Conservation (phyloP, 2,113 vertebrate species). For the Microtus ochrogaster region DNA sequence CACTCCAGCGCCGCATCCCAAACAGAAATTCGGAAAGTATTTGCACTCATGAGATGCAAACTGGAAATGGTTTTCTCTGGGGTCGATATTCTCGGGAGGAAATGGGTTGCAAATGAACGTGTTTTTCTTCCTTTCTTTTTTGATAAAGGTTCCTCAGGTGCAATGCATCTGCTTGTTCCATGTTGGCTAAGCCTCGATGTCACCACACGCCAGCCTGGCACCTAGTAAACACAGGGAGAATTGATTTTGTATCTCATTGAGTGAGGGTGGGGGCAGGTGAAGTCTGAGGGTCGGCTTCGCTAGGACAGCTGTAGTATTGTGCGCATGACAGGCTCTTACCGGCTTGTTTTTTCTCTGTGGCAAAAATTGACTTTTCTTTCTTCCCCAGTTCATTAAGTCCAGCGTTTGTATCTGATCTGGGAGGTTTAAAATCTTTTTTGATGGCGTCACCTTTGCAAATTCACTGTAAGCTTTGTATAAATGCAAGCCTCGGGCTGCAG, state of each 20-base stretch:
- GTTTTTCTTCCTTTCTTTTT: neutral
- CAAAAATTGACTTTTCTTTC: constrained; percentile 60
- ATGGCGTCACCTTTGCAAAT: constrained; percentile 75
- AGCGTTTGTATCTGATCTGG: constrained; percentile 70
- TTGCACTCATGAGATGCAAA: constrained; percentile 48
- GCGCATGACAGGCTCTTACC: neutral
- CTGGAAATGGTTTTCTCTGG: constrained; percentile 64
- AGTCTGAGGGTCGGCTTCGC: neutral
- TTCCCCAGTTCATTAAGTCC: constrained; percentile 68
- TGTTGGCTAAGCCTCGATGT: neutral
- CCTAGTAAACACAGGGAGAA: neutral
- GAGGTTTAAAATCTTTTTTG: constrained; percentile 64
- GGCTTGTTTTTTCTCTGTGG: neutral
- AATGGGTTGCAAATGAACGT: constrained; percentile 28
- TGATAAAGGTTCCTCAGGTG: neutral
- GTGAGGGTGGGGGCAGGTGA: neutral
- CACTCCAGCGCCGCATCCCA: neutral
- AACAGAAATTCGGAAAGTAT: constrained; percentile 25
- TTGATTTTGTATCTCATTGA: constrained; percentile 39
- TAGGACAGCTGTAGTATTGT: no score
- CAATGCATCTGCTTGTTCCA: neutral
- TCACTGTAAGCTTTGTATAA: constrained; percentile 56
- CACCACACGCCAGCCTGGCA: neutral
- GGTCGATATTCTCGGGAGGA: constrained; percentile 52
- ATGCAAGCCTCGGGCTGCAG: constrained; percentile 51